Base-by-base conservation (phyloP, 1,140 invertebrate species). In the Bombus turneri region DNA sequence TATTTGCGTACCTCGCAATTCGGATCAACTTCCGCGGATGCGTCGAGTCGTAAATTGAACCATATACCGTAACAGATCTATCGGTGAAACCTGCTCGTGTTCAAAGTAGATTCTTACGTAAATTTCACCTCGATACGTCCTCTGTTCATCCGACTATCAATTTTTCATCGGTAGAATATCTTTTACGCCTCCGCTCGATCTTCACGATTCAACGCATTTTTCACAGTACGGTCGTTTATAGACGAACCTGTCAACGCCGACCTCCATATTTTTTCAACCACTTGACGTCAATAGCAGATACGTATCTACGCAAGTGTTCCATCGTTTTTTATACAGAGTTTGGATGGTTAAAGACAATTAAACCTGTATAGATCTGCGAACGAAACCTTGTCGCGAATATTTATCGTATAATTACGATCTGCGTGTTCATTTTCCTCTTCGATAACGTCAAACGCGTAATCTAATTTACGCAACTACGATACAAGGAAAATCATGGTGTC, bases 351-450 rank as follows among this genome's bases (percentile, higher is more conserved):
- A 47, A n/a, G 9, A 62, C 12, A 62, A 28, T 62, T 37, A 39
- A 6, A n/a, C 4, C 1, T 28, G 25, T 37, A 31, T 77, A 22
- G 5, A 13, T 76, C 15, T 10, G 6, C 76, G 9, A 43, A 53
- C 18, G 62, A 66, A 79, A 22, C 22, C n/a, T 41, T 79, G 59
- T 79, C 59, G 15, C 41, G 62, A 79, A 79, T 66, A 66, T 78
- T 43, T 78, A 78, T 53, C 47, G 47, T 22, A 18, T 79, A 79
- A 68, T 79, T 79, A 68, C 62, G 47, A 53, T 53, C 47, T 53
- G 39, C 8, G 3, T 9, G 59, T 66, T 43, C 18, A 37, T 66
- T 28, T 37, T 34, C 31, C 13, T 25, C 25, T 34, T 22, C 25
- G 25, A 69, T 69, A 69, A 68, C 22, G 18, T 15, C 12, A 22